phyloP scores from a whole-genome alignment of 2,113 vertebrate species.

The Myotis lucifugus region DNA sequence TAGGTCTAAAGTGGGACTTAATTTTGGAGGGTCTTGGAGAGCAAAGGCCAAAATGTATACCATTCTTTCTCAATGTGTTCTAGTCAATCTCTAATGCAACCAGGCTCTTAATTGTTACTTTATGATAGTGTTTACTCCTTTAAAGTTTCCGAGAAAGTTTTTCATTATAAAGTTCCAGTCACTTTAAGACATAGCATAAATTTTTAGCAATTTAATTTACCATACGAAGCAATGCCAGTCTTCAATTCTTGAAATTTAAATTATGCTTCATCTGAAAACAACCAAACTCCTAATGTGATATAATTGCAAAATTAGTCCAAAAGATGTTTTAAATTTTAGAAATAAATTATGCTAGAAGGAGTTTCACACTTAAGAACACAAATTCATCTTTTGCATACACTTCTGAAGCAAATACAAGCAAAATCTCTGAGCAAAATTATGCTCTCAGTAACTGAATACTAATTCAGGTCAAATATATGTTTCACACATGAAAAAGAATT shows the following conservation, averaged over 20 bases:
- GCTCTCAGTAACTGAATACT: background rate
- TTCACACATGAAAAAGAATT: background rate
- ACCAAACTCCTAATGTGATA: constrained; percentile 60
- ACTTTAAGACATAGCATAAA: constrained; percentile 50
- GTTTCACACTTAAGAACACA: constrained; percentile 1
- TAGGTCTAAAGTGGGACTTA: background rate
- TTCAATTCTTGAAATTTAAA: constrained; percentile 64
- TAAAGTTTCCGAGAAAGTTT: constrained; percentile 11
- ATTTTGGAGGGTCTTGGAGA: background rate
- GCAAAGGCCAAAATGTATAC: background rate
- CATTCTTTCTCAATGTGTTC: background rate
- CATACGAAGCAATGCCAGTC: background rate
- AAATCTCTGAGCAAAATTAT: background rate
- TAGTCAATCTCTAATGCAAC: background rate
- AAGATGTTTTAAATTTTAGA: constrained; percentile 54
- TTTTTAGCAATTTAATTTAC: constrained; percentile 63
- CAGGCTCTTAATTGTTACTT: background rate
- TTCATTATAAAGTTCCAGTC: constrained; percentile 30
- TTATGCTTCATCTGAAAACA: constrained; percentile 60
- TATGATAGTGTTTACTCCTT: background rate
- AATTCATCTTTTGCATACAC: background rate
- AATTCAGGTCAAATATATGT: background rate
- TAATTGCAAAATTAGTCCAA: constrained; percentile 49
- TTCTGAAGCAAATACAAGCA: constrained; percentile 19
- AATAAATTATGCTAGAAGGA: constrained; percentile 41